Evolutionary conservation across 2,888 invertebrate genomes (phyloP).

Genomic region (Bimastos eiseni): DNA sequence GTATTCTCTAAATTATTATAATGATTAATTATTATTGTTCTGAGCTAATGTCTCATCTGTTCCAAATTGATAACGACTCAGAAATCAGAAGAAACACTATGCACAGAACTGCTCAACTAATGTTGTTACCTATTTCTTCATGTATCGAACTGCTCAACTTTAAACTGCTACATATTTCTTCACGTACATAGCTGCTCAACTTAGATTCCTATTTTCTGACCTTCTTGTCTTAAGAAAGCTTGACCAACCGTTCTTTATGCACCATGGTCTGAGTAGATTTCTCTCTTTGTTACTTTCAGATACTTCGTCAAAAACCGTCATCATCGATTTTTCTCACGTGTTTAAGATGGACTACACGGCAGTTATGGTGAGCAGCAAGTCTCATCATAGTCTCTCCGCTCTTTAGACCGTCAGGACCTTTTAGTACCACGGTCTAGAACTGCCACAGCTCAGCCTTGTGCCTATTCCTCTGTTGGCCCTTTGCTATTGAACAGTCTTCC

Average conservation of each 20-base stretch:
- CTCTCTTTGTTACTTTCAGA: neutral
- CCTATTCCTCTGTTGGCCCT: too few species aligned
- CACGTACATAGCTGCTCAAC: neutral
- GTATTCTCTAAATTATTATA: too few species aligned
- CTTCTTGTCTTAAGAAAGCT: neutral
- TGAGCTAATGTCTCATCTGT: too few species aligned
- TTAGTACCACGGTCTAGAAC: too few species aligned
- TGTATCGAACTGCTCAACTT: too few species aligned
- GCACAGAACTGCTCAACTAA: too few species aligned
- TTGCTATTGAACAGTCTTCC: too few species aligned
- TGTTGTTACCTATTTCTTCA: too few species aligned
- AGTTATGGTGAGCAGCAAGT: neutral
- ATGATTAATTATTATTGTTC: too few species aligned
- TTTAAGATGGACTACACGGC: slow-evolving; percentile 27
- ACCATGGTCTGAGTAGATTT: neutral
- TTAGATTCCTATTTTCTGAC: neutral
- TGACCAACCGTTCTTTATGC: neutral
- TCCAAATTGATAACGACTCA: too few species aligned
- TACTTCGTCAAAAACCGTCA: slow-evolving; percentile 13
- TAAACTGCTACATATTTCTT: neutral
- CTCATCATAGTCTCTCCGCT: neutral
- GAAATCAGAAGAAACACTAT: too few species aligned
- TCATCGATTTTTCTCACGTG: slow-evolving; percentile 33
- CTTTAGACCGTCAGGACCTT: neutral
- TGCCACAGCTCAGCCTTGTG: too few species aligned